phyloP scores from a whole-genome alignment of 2,888 invertebrate genomes.

The Athalia cordata region DNA sequence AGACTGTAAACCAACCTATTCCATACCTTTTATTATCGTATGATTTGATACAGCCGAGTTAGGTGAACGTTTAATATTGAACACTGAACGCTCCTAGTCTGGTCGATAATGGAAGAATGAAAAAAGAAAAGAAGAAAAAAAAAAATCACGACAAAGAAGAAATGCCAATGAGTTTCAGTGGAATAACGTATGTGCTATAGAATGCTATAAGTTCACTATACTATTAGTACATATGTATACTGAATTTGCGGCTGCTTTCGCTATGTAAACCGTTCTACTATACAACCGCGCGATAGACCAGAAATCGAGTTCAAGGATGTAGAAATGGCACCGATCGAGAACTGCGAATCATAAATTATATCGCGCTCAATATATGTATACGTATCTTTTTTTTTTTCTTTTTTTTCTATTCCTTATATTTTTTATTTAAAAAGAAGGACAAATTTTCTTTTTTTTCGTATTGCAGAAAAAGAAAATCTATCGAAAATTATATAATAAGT shows the following conservation, averaged over 20 bases:
- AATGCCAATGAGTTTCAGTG: constrained; percentile 9
- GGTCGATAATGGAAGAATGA: not conserved
- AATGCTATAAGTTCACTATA: not conserved
- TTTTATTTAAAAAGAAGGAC: too few species aligned
- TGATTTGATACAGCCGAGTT: constrained; percentile 1
- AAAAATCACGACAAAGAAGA: not conserved
- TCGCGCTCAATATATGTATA: not conserved
- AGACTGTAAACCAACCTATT: constrained; percentile 22
- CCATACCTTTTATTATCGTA: not conserved
- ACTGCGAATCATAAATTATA: not conserved
- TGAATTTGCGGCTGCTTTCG: constrained; percentile 7
- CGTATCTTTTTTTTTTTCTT: too few species aligned
- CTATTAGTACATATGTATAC: not conserved
- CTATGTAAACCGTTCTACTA: constrained; percentile 1
- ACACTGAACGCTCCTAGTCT: constrained; percentile 33
- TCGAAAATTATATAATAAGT: too few species aligned
- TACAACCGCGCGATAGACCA: not conserved
- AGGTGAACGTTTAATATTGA: constrained; percentile 2
- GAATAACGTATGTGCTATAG: constrained; percentile 13
- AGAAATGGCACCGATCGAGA: constrained; percentile 9
- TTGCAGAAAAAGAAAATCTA: too few species aligned
- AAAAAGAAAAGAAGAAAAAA: constrained; percentile 1
- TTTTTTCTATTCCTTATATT: too few species aligned
- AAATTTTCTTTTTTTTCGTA: too few species aligned
- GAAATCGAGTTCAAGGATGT: constrained; percentile 30